phyloP scores from a whole-genome alignment of 2,113 vertebrate genomes.

The Melanerpes formicivorus region DNA sequence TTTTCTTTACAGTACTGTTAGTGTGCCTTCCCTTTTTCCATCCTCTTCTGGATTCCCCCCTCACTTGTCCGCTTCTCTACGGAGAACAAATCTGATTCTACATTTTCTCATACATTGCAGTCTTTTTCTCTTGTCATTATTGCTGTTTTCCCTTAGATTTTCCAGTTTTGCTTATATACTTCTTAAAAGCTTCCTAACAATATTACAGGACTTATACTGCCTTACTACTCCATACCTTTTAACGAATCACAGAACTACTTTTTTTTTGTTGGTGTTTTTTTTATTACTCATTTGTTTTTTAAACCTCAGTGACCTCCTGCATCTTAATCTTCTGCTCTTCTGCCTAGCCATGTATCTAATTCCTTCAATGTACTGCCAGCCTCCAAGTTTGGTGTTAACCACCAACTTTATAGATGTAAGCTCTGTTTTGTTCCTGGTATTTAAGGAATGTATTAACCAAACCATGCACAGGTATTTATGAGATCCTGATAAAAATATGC shows the following conservation, averaged over 20 bases:
- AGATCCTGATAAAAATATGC: not conserved
- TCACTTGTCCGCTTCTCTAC: not conserved
- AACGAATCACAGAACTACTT: not conserved
- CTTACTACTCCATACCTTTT: not conserved
- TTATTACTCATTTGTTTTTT: not conserved
- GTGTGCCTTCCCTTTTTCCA: not conserved
- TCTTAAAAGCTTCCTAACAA: not conserved
- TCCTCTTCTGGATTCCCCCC: not conserved
- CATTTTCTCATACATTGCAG: not conserved
- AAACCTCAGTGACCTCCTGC: not conserved
- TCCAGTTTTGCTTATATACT: not conserved
- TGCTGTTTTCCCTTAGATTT: not conserved
- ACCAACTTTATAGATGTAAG: not conserved
- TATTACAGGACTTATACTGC: not conserved
- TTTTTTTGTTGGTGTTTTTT: rapidly evolving
- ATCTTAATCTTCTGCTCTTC: not conserved
- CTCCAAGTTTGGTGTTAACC: not conserved
- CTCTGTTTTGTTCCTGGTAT: not conserved
- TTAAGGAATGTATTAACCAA: not conserved
- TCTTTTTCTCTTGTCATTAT: not conserved
- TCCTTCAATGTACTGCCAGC: not conserved
- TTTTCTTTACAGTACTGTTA: not conserved
- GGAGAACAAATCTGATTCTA: not conserved
- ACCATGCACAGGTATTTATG: not conserved
- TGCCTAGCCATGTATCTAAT: not conserved